Conservation (phyloP, 2,888 invertebrate species). For the Callyntrura sp. region DNA sequence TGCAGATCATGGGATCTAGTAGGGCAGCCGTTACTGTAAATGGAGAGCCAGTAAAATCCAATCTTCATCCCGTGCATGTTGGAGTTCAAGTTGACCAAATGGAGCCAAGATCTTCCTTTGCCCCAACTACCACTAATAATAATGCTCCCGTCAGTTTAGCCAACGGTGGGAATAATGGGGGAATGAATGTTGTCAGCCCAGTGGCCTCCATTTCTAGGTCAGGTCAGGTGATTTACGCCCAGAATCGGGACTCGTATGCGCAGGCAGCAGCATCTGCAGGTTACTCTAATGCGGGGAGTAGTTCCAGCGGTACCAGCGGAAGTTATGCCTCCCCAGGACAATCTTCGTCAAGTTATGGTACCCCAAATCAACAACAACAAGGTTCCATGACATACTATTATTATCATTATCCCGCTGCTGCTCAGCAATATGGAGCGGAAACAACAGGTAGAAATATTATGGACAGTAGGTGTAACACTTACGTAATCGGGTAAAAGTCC, state of each 20-base stretch:
- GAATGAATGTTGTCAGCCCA: slow-evolving; percentile 16
- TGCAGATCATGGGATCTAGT: not conserved
- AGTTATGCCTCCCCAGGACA: slow-evolving; percentile 54
- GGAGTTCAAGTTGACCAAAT: slow-evolving; percentile 39
- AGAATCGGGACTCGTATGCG: slow-evolving; percentile 81
- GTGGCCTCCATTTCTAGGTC: slow-evolving; percentile 69
- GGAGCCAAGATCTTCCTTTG: slow-evolving; percentile 66
- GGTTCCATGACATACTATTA: slow-evolving; percentile 83
- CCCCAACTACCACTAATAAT: slow-evolving; percentile 63
- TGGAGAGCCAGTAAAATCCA: slow-evolving; percentile 45
- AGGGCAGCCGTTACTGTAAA: slow-evolving; percentile 40
- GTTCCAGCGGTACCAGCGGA: slow-evolving; percentile 37
- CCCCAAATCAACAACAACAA: slow-evolving; percentile 72
- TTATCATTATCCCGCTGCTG: slow-evolving; percentile 79
- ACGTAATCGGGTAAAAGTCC: not conserved
- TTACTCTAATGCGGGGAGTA: slow-evolving; percentile 69
- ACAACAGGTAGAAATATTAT: too few relatives aligned
- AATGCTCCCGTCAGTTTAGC: slow-evolving; percentile 9
- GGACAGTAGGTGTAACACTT: slow-evolving; percentile 68
- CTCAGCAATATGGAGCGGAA: slow-evolving; percentile 73
- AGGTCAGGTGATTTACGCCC: slow-evolving; percentile 79
- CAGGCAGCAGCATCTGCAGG: slow-evolving; percentile 77
- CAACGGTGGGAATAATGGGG: slow-evolving; percentile 12
- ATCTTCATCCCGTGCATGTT: slow-evolving; percentile 56
- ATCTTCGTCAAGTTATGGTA: slow-evolving; percentile 56